phyloP scores from a whole-genome alignment of 1,140 invertebrate genomes.

The Linepithema humile region DNA sequence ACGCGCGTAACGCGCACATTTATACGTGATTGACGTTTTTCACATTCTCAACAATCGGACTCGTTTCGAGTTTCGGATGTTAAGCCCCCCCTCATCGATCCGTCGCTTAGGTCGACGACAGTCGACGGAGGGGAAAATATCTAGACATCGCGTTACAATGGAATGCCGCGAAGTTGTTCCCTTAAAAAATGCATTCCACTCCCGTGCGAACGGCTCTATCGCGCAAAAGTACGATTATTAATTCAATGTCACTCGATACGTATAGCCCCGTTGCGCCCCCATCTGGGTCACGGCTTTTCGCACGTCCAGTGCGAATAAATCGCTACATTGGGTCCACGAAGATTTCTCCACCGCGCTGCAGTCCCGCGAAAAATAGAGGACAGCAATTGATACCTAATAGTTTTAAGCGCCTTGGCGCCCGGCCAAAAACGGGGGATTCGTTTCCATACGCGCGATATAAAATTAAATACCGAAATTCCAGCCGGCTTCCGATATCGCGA shows the following conservation, averaged over 20 bases:
- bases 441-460: not conserved
- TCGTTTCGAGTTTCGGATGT: not conserved
- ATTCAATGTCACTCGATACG: conserved; percentile 36
- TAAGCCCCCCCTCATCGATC: conserved; percentile 15
- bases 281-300: conserved; percentile 34
- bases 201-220: conserved; percentile 11
- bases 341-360: not conserved
- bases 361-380: not conserved
- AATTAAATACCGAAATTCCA: not conserved
- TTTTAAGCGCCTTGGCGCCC: not conserved
- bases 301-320: conserved; percentile 8
- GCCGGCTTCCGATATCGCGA: not conserved
- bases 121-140: not conserved
- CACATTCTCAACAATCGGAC: conserved; percentile 14
- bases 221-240: conserved; percentile 34
- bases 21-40: conserved; percentile 17
- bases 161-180: not conserved
- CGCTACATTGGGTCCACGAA: not conserved
- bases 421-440: not conserved
- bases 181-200: conserved; percentile 33
- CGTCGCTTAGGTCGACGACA: conserved; percentile 19
- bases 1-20: not conserved
- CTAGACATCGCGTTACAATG: not conserved
- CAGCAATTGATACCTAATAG: conserved; percentile 13
- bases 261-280: not conserved